These are phyloP conservation scores for Eremophila alpestris DNA, from an alignment of 2,797 vertebrate genomes.

Conservation along the genomic window DNA sequence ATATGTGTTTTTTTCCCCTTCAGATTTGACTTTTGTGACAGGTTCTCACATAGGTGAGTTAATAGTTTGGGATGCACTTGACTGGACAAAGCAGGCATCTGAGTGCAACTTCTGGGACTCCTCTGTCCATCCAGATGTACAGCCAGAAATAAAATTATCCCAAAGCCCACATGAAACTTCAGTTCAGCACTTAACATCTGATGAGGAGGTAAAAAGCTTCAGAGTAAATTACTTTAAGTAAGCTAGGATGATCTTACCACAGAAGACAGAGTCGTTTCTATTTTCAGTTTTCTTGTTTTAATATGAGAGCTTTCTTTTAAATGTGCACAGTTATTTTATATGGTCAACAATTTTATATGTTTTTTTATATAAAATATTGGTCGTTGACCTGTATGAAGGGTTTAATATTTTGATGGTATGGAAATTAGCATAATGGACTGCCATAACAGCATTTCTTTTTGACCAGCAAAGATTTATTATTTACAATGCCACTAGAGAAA, in stretches of 20 bases:
- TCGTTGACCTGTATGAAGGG: neutral
- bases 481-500: neutral
- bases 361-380: neutral
- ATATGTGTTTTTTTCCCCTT: neutral
- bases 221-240: neutral
- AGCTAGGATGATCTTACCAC: neutral
- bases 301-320: neutral
- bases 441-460: neutral
- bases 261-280: neutral
- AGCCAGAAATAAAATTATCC: constrained; percentile 85
- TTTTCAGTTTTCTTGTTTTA: neutral
- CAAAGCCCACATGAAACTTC: constrained; percentile 88
- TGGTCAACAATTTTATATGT: neutral
- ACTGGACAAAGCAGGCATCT: constrained; percentile 86
- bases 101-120: constrained; percentile 90
- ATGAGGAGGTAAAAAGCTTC: constrained; percentile 84
- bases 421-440: neutral
- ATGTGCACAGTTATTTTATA: neutral
- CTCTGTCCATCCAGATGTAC: constrained; percentile 72
- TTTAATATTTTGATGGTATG: neutral
- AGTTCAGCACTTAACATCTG: constrained; percentile 87
- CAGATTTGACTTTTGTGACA: constrained; percentile 87
- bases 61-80: constrained; percentile 89
- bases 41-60: constrained; percentile 92
- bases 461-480: neutral